A percentile compares a stretch with the other conserved stretches of the same genome.
phyloP scores from a whole-genome alignment of 2,797 vertebrate species.

The Catharus ustulatus region DNA sequence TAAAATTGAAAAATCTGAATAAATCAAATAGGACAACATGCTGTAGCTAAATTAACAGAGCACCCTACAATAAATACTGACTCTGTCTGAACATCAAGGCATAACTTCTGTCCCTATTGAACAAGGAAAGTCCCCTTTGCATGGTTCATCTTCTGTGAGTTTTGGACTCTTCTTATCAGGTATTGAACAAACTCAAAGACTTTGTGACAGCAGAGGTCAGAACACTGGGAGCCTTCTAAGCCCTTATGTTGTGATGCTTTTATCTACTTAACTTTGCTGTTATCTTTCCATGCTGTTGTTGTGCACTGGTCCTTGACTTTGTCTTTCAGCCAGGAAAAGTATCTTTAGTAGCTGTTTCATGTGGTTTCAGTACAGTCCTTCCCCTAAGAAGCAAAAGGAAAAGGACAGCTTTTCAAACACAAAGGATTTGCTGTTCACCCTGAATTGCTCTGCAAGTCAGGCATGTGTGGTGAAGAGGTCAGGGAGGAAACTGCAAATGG shows the following conservation, averaged over 20 bases:
- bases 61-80: not conserved
- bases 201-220: not conserved
- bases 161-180: not conserved
- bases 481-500: not conserved
- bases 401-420: not conserved
- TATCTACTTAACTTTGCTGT: not conserved
- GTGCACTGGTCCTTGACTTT: not conserved
- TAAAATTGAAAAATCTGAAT: not conserved
- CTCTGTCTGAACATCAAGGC: not conserved
- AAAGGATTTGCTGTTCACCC: not conserved
- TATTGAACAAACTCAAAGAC: not conserved
- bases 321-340: not conserved
- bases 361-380: not conserved
- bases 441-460: not conserved
- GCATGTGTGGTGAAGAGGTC: not conserved
- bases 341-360: not conserved
- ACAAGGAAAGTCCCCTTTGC: not conserved
- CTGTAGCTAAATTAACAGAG: not conserved
- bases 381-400: not conserved
- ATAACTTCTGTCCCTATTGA: not conserved
- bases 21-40: not conserved
- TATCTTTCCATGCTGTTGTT: not conserved
- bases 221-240: not conserved
- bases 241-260: not conserved
- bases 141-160: not conserved